A percentile compares a stretch with the other conserved stretches of the same genome.
phyloP scores from a whole-genome alignment of 2,888 invertebrate genomes.

The Shargacucullia verbasci region DNA sequence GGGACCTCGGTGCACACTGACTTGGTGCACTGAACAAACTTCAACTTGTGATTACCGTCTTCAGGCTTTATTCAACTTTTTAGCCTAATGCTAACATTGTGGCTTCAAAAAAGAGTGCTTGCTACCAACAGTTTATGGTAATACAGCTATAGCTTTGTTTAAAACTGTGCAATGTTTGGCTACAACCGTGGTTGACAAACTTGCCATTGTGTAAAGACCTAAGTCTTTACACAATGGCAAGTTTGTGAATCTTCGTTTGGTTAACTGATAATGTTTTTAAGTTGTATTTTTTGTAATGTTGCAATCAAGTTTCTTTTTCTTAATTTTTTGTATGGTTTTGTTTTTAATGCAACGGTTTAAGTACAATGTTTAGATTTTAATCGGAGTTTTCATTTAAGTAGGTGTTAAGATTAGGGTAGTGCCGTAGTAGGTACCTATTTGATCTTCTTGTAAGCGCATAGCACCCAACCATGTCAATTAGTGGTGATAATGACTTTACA shows the following conservation, averaged over 20 bases:
- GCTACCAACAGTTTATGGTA: constrained; percentile 82
- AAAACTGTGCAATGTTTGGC: constrained; percentile 83
- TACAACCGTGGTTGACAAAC: constrained; percentile 80
- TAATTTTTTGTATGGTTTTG: constrained; percentile 11
- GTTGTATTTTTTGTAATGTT: constrained; percentile 46
- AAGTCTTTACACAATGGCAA: constrained; percentile 78
- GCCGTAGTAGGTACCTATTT: too few relatives aligned
- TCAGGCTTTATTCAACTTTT: constrained; percentile 81
- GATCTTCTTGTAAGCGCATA: too few relatives aligned
- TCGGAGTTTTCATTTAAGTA: too few relatives aligned
- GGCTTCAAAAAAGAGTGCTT: constrained; percentile 87
- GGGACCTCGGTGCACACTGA: constrained; percentile 65
- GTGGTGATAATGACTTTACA: too few relatives aligned
- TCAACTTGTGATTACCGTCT: constrained; percentile 72
- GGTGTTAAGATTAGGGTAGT: too few relatives aligned
- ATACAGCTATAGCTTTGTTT: constrained; percentile 82
- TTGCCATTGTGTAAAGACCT: too few relatives aligned
- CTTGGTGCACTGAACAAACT: constrained; percentile 60
- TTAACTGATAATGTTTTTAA: constrained; percentile 68
- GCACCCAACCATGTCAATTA: too few relatives aligned
- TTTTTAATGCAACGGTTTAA: background rate
- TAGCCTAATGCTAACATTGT: constrained; percentile 78
- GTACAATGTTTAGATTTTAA: background rate
- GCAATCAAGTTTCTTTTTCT: constrained; percentile 24
- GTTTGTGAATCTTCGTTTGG: constrained; percentile 82